Base-by-base conservation (phyloP, 2,797 vertebrate species). In the Semaprochilodus insignis region DNA sequence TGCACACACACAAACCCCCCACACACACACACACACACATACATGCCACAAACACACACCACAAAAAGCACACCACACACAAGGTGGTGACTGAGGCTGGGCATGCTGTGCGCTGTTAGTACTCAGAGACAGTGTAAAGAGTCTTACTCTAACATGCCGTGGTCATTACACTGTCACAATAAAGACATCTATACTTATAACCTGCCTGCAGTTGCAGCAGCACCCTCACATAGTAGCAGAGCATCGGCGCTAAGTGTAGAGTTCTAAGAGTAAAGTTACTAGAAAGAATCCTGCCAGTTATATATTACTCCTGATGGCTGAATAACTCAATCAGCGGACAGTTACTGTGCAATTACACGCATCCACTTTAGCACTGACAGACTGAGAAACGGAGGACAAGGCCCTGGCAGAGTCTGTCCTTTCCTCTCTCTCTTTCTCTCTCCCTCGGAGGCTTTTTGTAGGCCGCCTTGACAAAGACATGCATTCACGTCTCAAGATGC, bases 401-500 rank as follows among this genome's bases (percentile, higher is more conserved):
- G 34, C 57, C 65, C 88, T 91, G 92, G 88, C 89, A 81, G 81
- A n/a, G 72, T 89, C 59, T 60, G 25, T 81, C 21, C 48, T 52
- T 78, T 15, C 78, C 80, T 78, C 80, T 66, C 63, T 36, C 27
- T 66, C 63, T 36, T 31, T 36, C 63, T 34, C 63, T 66, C 62
- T 34, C 62, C 31, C 27, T 65, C 62, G 85, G 85, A 81, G 86
- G 87, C 51, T 80, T 82, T 87, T 87, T 74, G 89, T 87, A 86
- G 88, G 87, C 88, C 87, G 85, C 31, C 55, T 74, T 55, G 66
- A 94, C 93, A 94, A 95, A 93, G 92, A 90, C 59, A 74, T 80
- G 91, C 91, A 94, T 95, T 95, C 93, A 95, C 88, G 88, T 93
- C 90, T 91, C 91, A 89, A 94, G 91, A 93, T 92, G 91, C 91